Evolutionary conservation across 2,888 invertebrate species (phyloP), one percentile per base, ranked within the genome.

Genomic region (Deroplatys truncata): DNA sequence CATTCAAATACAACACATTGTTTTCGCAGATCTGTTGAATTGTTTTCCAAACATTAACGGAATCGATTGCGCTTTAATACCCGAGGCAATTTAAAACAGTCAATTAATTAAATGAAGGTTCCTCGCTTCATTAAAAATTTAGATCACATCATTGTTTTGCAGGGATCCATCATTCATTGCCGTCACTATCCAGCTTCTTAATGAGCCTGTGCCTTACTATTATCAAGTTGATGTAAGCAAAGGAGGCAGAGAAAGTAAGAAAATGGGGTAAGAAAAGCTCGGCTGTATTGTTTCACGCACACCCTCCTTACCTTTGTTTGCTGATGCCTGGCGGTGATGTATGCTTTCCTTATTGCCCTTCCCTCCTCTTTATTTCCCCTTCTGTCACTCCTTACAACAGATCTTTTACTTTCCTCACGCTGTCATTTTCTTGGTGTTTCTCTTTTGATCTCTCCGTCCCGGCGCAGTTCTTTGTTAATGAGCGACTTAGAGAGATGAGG

Each of bases 381-480:
- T 49, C 82, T 82, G 25, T 72, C 25, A 20, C 56, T 25, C 56
- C 56, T 72, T 72, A 5, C 56, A 72, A 5, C 56, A 72, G 56
- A 16, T 72, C 56, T 72, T 16, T 72, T 25, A 72, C 25, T 72
- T 72, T 72, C 56, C 25, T 72, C 56, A 9, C 25, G 43, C 56
- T 72, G 16, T 25, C 25, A 72, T 72, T 16, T 72, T 72, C 25
- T 72, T 72, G 20, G 7, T 28, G n/a, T 56, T 86, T 86, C 56
- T 86, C 86, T 86, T 86, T 86, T 86, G 86, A 72, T 86, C 72
- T 86, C 82, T 31, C 31, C 56, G 15, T 86, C 86, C 13, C 56
- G 3, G 56, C 56, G 5, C 86, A 82, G 9, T 31, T 86, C 86
- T 72, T 86, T 82, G 86, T 86, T 86, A 86, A 86, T 86, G 86